Evolutionary conservation across 2,888 invertebrate species (phyloP).

Genomic region (Cantharis rufa): DNA sequence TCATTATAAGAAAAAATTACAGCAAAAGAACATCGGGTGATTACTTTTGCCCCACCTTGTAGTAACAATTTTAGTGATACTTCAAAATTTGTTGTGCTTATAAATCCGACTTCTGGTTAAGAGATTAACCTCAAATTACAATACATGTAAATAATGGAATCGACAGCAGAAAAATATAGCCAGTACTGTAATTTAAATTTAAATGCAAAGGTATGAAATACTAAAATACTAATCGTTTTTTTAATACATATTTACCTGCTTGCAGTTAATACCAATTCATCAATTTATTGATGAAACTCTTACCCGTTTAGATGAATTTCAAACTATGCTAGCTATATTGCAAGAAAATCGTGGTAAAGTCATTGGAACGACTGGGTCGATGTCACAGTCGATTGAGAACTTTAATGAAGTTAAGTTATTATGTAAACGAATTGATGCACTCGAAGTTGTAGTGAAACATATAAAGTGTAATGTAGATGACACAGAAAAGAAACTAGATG

Average conservation of each 20-base stretch:
- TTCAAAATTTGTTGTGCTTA: neutral
- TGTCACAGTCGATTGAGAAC: constrained; percentile 60
- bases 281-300: constrained; percentile 70
- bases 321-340: constrained; percentile 65
- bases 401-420: constrained; percentile 60
- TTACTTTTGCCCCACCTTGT: too few species aligned
- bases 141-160: constrained; percentile 4
- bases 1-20: too few species aligned
- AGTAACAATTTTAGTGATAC: neutral
- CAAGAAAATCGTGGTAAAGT: constrained; percentile 55
- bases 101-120: neutral
- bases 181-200: constrained; percentile 92
- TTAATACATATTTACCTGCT: neutral
- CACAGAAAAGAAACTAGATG: constrained; percentile 63
- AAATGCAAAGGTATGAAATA: constrained; percentile 62
- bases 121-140: neutral
- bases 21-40: too few species aligned
- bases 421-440: constrained; percentile 60
- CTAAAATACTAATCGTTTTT: too few species aligned
- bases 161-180: constrained; percentile 75
- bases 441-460: constrained; percentile 60
- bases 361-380: constrained; percentile 54
- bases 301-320: constrained; percentile 67
- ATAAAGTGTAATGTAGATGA: constrained; percentile 60
- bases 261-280: constrained; percentile 57